Percentiles rank a stretch among this genome's conserved stretches.
Evolutionary conservation across 2,888 invertebrate genomes (phyloP).

Genomic region (Zhuqinia jingwanae): DNA sequence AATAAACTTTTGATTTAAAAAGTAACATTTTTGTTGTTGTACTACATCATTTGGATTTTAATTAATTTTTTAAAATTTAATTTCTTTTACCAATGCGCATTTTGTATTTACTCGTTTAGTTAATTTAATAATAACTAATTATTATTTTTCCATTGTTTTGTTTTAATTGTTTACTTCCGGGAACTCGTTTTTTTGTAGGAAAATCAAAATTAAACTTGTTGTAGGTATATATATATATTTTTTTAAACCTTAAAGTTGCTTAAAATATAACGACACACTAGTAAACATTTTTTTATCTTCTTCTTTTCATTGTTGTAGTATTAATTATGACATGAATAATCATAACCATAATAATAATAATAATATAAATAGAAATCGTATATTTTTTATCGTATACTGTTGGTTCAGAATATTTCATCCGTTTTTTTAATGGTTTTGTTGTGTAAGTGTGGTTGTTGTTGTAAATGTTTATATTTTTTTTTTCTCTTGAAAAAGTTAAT

Average conservation of each 20-base stretch:
- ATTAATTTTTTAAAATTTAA: too few relatives aligned
- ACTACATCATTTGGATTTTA: too few relatives aligned
- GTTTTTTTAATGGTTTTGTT: conserved; percentile 47
- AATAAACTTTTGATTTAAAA: too few relatives aligned
- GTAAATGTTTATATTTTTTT: not conserved
- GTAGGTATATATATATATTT: not conserved
- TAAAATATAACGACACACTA: conserved; percentile 31
- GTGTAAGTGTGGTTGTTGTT: conserved; percentile 28
- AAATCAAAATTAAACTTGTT: not conserved
- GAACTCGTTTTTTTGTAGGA: not conserved
- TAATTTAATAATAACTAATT: too few relatives aligned
- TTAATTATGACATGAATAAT: conserved; percentile 36
- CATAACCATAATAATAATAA: conserved; percentile 58
- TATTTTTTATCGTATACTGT: conserved; percentile 78
- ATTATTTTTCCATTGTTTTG: too few relatives aligned
- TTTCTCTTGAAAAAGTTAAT: not conserved
- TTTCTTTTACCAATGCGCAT: too few relatives aligned
- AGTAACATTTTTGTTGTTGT: too few relatives aligned
- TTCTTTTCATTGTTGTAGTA: too few relatives aligned
- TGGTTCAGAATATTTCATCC: conserved; percentile 72
- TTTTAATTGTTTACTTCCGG: not conserved
- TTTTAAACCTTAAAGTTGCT: not conserved
- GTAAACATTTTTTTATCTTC: too few relatives aligned
- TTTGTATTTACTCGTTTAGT: too few relatives aligned
- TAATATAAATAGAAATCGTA: conserved; percentile 76